Evolutionary conservation across 2,797 vertebrate species (phyloP).

Genomic region (Dryobates pubescens): DNA sequence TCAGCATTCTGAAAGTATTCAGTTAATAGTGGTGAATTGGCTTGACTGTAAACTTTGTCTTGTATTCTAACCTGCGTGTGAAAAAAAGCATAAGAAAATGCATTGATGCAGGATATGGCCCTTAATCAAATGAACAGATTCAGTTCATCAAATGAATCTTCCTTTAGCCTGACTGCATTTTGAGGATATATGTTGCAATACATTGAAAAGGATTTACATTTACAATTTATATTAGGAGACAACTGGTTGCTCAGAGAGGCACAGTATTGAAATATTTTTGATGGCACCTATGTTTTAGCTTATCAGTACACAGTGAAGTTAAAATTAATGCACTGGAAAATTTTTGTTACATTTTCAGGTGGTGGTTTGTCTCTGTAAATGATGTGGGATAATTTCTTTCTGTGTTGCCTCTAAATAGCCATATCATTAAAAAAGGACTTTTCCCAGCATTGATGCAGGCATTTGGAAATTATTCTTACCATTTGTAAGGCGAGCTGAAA

Average conservation of each 20-base stretch:
- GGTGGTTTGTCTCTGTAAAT: neutral
- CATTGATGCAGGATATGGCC: neutral
- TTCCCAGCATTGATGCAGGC: neutral
- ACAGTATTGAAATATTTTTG: neutral
- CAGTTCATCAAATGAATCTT: neutral
- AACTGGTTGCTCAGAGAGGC: neutral
- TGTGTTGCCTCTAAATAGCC: neutral
- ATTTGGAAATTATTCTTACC: neutral
- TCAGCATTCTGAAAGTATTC: neutral
- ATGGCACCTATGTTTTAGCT: neutral
- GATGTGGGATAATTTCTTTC: neutral
- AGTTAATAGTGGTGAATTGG: neutral
- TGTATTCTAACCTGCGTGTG: neutral
- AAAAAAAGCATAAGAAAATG: neutral
- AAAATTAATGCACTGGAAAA: neutral
- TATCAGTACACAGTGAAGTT: neutral
- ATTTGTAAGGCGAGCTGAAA: neutral
- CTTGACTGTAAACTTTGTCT: neutral
- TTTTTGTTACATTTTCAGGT: neutral
- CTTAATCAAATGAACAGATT: constrained; percentile 4
- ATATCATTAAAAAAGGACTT: neutral
- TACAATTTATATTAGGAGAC: neutral
- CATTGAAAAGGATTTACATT: neutral
- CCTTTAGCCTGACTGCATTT: neutral
- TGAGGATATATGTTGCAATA: neutral